A percentile compares a stretch with the other conserved stretches of the same genome.
Evolutionary conservation across 2,113 vertebrate genomes (phyloP).

Genomic region (Carlito syrichta): DNA sequence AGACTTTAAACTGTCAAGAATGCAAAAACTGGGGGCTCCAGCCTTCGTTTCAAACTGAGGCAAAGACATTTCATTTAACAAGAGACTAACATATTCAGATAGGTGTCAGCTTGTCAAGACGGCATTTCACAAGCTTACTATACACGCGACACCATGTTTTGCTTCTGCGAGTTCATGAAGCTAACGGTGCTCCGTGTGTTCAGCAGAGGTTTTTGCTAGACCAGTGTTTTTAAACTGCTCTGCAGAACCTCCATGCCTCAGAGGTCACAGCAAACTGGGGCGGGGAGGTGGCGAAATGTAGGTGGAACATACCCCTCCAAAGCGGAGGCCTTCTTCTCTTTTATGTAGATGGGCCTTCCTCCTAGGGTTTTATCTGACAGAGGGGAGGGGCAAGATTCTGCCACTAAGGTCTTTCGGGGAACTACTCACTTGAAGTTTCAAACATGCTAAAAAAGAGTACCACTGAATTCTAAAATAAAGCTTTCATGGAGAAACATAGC

Average conservation of each 20-base stretch:
- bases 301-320: neutral
- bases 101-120: neutral
- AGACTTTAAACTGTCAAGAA: conserved; percentile 5
- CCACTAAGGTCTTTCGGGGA: neutral
- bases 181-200: too few species aligned
- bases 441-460: neutral
- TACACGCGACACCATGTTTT: too few species aligned
- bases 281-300: neutral
- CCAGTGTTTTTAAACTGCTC: neutral
- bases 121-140: neutral
- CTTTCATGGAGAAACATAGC: neutral
- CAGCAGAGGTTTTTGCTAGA: neutral
- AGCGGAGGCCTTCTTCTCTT: neutral
- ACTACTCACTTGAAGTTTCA: neutral
- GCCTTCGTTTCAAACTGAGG: neutral
- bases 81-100: neutral
- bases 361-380: neutral
- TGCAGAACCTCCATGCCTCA: neutral
- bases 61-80: neutral
- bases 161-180: neutral
- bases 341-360: neutral
- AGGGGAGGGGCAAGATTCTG: neutral
- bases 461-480: neutral
- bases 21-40: neutral
- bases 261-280: neutral